Percentiles rank a stretch among this genome's conserved stretches.
phyloP scores from a whole-genome alignment of 2,797 vertebrate genomes.

The Notamacropus eugenii region DNA sequence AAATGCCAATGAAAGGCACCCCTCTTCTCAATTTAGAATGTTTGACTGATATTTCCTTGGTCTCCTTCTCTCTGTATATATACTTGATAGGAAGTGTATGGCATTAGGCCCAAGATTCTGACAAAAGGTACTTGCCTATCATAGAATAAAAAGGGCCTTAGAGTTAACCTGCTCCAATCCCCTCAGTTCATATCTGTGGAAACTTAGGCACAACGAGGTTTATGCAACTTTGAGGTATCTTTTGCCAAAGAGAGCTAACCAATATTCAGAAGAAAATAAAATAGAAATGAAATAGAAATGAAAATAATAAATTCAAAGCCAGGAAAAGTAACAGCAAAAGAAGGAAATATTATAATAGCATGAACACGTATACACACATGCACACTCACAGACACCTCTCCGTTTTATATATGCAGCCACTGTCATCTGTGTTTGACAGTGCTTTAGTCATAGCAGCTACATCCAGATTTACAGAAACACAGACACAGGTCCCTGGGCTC shows the following conservation, averaged over 20 bases:
- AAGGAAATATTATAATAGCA: not conserved
- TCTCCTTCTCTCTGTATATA: not conserved
- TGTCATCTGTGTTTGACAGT: not conserved
- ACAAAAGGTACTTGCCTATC: not conserved
- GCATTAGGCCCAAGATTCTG: not conserved
- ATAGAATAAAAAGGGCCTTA: not conserved
- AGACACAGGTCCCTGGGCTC: not conserved
- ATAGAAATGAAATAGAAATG: not conserved
- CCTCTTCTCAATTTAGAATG: not conserved
- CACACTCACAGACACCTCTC: no score
- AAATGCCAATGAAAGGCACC: not conserved
- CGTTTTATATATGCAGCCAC: not conserved
- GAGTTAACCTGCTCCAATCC: not conserved
- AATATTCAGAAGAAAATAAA: not conserved
- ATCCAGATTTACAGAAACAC: not conserved
- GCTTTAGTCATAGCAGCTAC: not conserved
- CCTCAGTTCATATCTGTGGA: not conserved
- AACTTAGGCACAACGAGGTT: not conserved
- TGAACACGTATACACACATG: not conserved
- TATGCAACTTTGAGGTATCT: not conserved
- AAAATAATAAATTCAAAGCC: not conserved
- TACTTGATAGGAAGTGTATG: not conserved
- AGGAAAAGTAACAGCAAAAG: not conserved
- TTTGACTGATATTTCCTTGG: not conserved
- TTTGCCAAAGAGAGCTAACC: not conserved